phyloP scores from a whole-genome alignment of 1,140 invertebrate genomes.

The Babylonia areolata region DNA sequence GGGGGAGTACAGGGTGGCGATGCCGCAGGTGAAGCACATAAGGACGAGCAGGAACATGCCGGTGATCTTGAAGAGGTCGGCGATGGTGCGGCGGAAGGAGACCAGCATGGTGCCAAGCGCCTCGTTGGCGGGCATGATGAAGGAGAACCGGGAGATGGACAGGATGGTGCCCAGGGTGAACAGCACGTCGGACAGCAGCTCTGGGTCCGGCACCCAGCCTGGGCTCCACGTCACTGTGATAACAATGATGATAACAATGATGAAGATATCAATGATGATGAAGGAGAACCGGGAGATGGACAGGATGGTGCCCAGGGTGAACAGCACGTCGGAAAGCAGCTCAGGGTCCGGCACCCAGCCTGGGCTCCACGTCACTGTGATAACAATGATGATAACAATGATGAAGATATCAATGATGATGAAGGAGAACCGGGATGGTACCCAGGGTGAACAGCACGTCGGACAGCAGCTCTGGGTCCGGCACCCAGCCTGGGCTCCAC shows the following conservation, averaged over 20 bases:
- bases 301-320: slow-evolving; percentile 61
- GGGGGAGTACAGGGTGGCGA: slow-evolving; percentile 59
- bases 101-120: slow-evolving; percentile 66
- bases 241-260: no score
- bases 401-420: no score
- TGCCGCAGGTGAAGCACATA: slow-evolving; percentile 62
- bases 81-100: slow-evolving; percentile 58
- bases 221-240: slow-evolving; percentile 60
- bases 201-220: slow-evolving; percentile 61
- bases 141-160: slow-evolving; percentile 60
- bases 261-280: no score
- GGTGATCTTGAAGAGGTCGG: slow-evolving; percentile 56
- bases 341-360: slow-evolving; percentile 62
- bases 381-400: no score
- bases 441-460: slow-evolving; percentile 63
- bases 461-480: slow-evolving; percentile 62
- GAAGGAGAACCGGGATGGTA: slow-evolving; percentile 61
- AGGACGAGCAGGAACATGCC: slow-evolving; percentile 63
- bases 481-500: slow-evolving; percentile 59
- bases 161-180: slow-evolving; percentile 63
- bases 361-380: slow-evolving; percentile 59
- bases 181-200: slow-evolving; percentile 59
- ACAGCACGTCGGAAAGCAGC: slow-evolving; percentile 60
- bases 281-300: slow-evolving; percentile 62
- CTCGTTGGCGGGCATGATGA: slow-evolving; percentile 68